These are phyloP conservation scores for Diploptera punctata DNA, from an alignment of 2,888 invertebrate genomes.

Conservation along the genomic window DNA sequence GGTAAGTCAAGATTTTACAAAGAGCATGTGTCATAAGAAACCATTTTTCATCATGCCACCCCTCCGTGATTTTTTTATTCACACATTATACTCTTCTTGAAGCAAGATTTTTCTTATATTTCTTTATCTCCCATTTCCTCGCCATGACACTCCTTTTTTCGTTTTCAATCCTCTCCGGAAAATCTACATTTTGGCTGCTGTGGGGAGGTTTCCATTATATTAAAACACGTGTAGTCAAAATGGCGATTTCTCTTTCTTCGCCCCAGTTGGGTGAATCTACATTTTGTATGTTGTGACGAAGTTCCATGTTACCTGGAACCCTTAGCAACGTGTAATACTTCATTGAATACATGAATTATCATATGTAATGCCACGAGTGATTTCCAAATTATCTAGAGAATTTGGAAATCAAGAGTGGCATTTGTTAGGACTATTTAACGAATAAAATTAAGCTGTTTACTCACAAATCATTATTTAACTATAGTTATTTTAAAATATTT, in stretches of 20 bases:
- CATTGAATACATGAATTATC: too few species aligned
- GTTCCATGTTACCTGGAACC: too few species aligned
- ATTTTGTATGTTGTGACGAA: too few species aligned
- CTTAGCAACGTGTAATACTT: too few species aligned
- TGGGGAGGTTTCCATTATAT: slow-evolving; percentile 11
- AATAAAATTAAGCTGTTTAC: too few species aligned
- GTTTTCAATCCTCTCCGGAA: neutral
- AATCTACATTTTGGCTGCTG: slow-evolving; percentile 12
- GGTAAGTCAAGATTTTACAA: slow-evolving; percentile 17
- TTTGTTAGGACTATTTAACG: too few species aligned
- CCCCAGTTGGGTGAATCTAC: too few species aligned
- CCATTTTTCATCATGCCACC: slow-evolving; percentile 22
- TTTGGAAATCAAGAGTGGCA: too few species aligned
- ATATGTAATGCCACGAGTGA: too few species aligned
- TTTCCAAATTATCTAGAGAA: too few species aligned
- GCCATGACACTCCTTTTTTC: neutral
- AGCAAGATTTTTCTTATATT: slow-evolving; percentile 10
- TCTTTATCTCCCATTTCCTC: slow-evolving; percentile 27
- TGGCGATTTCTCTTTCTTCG: neutral
- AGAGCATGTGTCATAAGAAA: slow-evolving; percentile 26
- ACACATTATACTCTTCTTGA: slow-evolving; percentile 1
- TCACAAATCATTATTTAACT: too few species aligned
- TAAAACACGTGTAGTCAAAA: slow-evolving; percentile 15
- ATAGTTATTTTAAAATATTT: too few species aligned
- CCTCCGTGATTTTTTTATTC: slow-evolving; percentile 6